A percentile compares a stretch with the other conserved stretches of the same genome.
phyloP scores from a whole-genome alignment of 92 coral and sea anemone species.

The Bergia puertoricense region DNA sequence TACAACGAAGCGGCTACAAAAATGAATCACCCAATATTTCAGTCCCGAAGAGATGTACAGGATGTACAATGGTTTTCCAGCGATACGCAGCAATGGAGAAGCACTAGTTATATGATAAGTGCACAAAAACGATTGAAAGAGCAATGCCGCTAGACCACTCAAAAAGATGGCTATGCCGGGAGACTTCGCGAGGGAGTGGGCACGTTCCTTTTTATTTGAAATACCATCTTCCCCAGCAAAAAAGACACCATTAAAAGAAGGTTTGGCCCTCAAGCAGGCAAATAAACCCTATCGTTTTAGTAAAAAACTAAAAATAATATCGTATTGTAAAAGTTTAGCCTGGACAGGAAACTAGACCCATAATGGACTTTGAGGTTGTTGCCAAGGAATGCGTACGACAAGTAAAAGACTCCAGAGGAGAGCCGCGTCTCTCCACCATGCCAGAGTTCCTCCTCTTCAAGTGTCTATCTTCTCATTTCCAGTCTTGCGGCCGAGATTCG shows the following conservation, averaged over 20 bases:
- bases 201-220: neutral
- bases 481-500: too few relatives aligned
- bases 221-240: neutral
- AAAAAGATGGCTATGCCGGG: conserved; percentile 17
- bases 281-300: neutral
- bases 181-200: conserved; percentile 29
- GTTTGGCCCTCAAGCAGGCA: neutral
- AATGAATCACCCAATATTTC: too few relatives aligned
- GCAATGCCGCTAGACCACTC: conserved; percentile 23
- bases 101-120: too few relatives aligned
- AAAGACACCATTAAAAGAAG: neutral
- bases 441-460: neutral
- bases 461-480: neutral
- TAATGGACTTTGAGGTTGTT: conserved; percentile 35
- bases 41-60: too few relatives aligned
- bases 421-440: neutral
- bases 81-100: too few relatives aligned
- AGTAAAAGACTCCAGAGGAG: conserved; percentile 14
- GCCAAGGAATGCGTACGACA: conserved; percentile 46
- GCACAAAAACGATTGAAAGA: conserved; percentile 40
- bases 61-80: too few relatives aligned
- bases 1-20: too few relatives aligned
- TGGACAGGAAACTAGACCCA: conserved; percentile 20
- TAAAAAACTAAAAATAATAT: conserved; percentile 17
- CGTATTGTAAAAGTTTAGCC: neutral